These are phyloP conservation scores for Penaeus japonicus DNA, from an alignment of 1,140 invertebrate genomes.

Conservation along the genomic window DNA sequence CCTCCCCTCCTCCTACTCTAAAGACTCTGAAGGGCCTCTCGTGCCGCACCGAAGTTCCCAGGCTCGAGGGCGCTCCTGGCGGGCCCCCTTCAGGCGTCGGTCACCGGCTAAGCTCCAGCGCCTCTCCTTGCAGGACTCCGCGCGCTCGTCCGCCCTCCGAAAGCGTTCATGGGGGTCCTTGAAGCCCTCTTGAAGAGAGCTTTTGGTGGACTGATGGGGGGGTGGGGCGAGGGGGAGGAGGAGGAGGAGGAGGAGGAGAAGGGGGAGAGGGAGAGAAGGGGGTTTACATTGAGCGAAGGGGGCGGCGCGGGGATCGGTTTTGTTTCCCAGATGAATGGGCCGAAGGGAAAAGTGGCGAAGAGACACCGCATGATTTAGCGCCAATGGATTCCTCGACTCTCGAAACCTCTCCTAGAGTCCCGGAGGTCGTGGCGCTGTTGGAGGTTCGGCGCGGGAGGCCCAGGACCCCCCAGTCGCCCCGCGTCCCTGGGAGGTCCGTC, in stretches of 20 bases:
- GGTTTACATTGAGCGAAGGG: background rate
- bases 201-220: constrained; percentile 23
- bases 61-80: constrained; percentile 25
- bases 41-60: constrained; percentile 26
- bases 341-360: constrained; percentile 40
- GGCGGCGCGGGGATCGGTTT: constrained; percentile 30
- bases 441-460: background rate
- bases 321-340: constrained; percentile 52
- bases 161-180: constrained; percentile 2
- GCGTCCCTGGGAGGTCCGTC: background rate
- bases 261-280: constrained; percentile 15
- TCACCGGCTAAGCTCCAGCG: background rate
- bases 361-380: constrained; percentile 47
- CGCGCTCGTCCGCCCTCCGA: no score
- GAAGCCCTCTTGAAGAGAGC: background rate
- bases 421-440: no score
- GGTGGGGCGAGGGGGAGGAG: constrained; percentile 13
- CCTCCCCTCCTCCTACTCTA: no score
- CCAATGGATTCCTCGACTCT: constrained; percentile 53
- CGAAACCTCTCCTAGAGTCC: constrained; percentile 10
- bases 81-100: background rate
- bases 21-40: no score
- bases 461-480: background rate
- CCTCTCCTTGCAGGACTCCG: constrained; percentile 7
- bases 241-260: background rate